Evolutionary conservation across 1,140 invertebrate species (phyloP), one percentile per base, ranked within the genome.

Genomic region (Drosophila kurseongensis): DNA sequence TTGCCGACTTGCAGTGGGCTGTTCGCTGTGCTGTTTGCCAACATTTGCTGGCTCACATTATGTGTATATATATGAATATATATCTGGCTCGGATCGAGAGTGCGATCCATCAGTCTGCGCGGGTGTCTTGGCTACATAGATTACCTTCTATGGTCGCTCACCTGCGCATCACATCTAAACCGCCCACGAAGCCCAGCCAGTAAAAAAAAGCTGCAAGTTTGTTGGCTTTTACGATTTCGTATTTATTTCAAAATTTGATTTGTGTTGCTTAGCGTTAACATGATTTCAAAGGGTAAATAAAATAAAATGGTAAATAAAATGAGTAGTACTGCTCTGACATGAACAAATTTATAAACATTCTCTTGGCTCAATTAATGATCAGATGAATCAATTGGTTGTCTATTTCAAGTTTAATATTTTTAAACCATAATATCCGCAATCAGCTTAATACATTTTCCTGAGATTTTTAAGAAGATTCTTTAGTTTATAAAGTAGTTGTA

Each of bases 101-200:
- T 67, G n/a, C 63, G 63, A 67, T 59, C 55, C 65, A 60, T 80
- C 45, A 18, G 41, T 69, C 75, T 83, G 82, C 84, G 84, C 67
- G 83, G 83, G 84, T 88, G 83, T 88, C 57, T 80, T 84, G 76
- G 82, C 80, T 77, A 80, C 75, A 85, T 80, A 80, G 72, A 76
- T 84, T 76, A 59, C 82, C 82, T 88, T 88, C 83, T 86, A 76
- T 86, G 83, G 82, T 71, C 62, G 63, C 83, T 86, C 82, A 86
- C 82, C 82, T 86, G 82, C 83, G 82, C 82, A 86, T 86, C 82
- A 76, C 73, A 66, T 51, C 45, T 27, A 65, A 67, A 9, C 14
- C 79, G 66, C 83, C 79, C 71, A 88, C 83, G 38, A 27, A 13
- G n/a, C 10, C 14, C 29, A 16, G n/a, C 32, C 57, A 54, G 44